A percentile compares a stretch with the other conserved stretches of the same genome.
Conservation (phyloP, 1,140 invertebrate species). For the Lanistes nyassanus region DNA sequence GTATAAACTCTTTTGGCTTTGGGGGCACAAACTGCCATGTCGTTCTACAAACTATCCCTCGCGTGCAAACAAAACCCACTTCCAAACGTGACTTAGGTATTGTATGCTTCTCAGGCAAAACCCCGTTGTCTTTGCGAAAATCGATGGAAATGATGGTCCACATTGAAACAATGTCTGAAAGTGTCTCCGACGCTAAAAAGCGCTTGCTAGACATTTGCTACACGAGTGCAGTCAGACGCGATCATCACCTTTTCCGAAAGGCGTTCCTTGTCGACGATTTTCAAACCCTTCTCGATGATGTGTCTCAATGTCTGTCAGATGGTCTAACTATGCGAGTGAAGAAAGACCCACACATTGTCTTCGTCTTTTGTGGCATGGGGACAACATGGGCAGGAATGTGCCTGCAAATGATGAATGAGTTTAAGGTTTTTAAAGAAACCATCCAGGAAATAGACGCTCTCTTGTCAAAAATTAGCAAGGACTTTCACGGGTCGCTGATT, state of each 20-base stretch:
- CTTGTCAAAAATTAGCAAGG: constrained; percentile 4
- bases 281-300: constrained; percentile 19
- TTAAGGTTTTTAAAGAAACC: constrained; percentile 77
- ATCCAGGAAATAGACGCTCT: constrained; percentile 70
- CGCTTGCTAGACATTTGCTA: constrained; percentile 35
- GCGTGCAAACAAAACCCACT: background rate
- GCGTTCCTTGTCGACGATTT: constrained; percentile 28
- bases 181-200: no score
- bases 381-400: constrained; percentile 95
- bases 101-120: constrained; percentile 22
- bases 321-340: background rate
- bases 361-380: constrained; percentile 94
- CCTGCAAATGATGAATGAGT: constrained; percentile 80
- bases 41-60: constrained; percentile 75
- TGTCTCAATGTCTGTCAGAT: background rate
- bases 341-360: constrained; percentile 19
- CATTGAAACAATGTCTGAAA: background rate
- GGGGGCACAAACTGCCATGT: constrained; percentile 95
- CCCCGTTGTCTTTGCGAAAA: background rate
- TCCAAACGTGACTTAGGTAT: background rate
- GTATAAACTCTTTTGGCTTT: constrained; percentile 94
- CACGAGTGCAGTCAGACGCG: constrained; percentile 39
- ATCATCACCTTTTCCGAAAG: constrained; percentile 35
- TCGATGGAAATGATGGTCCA: constrained; percentile 16
- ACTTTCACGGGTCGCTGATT: constrained; percentile 22